A percentile compares a stretch with the other conserved stretches of the same genome.
phyloP scores from a whole-genome alignment of 2,888 invertebrate species.

The Philopedon plagiatum region DNA sequence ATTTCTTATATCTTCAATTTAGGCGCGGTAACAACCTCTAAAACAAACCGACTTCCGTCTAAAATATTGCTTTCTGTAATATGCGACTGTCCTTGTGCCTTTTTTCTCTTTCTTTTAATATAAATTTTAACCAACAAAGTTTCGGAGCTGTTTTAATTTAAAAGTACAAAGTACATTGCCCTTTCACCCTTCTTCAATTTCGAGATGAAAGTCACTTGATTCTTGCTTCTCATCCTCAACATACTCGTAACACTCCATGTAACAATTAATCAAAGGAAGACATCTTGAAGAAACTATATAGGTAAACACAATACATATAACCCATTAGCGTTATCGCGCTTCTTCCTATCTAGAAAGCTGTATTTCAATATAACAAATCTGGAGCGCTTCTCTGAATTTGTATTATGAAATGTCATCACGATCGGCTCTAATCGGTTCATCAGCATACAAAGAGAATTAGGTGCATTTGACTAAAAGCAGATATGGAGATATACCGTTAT shows the following conservation, averaged over 20 bases:
- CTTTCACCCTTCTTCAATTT: neutral
- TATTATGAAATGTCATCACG: conserved; percentile 32
- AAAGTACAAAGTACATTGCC: neutral
- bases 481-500: conserved; percentile 1
- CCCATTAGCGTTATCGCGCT: conserved; percentile 34
- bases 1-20: no score
- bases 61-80: no score
- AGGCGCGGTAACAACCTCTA: no score
- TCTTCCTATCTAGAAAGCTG: conserved; percentile 26
- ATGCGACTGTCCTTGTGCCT: no score
- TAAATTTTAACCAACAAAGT: no score
- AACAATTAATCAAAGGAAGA: conserved; percentile 37
- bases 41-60: no score
- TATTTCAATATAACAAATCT: conserved; percentile 36
- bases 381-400: conserved; percentile 24
- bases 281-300: conserved; percentile 33
- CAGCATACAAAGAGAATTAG: conserved; percentile 24
- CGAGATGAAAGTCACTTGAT: neutral
- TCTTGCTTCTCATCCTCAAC: neutral
- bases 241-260: conserved; percentile 5
- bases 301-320: conserved; percentile 35
- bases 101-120: no score
- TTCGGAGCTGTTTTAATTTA: no score
- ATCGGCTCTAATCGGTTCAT: conserved; percentile 10
- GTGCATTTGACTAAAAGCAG: conserved; percentile 14